Percentiles rank a stretch among this genome's conserved stretches.
phyloP scores from a whole-genome alignment of 2,888 invertebrate species.

The Catonia carolina region DNA sequence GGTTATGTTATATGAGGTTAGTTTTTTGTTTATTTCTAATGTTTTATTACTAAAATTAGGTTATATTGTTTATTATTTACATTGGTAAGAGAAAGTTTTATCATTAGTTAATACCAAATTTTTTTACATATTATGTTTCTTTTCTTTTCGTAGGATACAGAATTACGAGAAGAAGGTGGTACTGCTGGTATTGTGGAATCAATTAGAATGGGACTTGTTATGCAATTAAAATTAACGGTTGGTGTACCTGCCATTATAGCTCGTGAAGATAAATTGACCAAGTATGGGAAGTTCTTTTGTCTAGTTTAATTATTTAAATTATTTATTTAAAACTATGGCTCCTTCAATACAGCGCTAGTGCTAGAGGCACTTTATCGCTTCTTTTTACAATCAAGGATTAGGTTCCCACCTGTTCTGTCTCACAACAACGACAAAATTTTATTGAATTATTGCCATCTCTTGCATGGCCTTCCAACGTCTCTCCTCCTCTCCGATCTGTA shows the following conservation, averaged over 20 bases:
- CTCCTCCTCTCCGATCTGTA: conserved; percentile 30
- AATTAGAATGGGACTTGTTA: conserved; percentile 75
- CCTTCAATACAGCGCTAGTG: neutral
- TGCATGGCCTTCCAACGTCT: too few species aligned
- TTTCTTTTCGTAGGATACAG: conserved; percentile 47
- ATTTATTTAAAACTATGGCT: too few species aligned
- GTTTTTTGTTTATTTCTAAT: too few species aligned
- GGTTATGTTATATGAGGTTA: too few species aligned
- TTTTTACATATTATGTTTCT: neutral
- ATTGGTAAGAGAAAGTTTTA: too few species aligned
- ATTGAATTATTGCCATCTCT: too few species aligned
- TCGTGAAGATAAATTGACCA: conserved; percentile 65
- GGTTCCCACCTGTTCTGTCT: too few species aligned
- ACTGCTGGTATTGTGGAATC: conserved; percentile 72
- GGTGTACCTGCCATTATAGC: conserved; percentile 64
- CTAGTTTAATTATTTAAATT: conserved; percentile 42
- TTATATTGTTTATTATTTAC: too few species aligned
- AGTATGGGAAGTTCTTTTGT: conserved; percentile 46
- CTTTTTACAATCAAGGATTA: conserved; percentile 1
- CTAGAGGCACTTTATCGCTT: neutral
- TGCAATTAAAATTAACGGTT: conserved; percentile 78
- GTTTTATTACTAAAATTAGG: too few species aligned
- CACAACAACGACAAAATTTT: too few species aligned
- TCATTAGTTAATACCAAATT: too few species aligned
- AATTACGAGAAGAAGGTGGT: conserved; percentile 65